Evolutionary conservation across 2,797 vertebrate genomes (phyloP).

Genomic region (Sebastiscus tertius): DNA sequence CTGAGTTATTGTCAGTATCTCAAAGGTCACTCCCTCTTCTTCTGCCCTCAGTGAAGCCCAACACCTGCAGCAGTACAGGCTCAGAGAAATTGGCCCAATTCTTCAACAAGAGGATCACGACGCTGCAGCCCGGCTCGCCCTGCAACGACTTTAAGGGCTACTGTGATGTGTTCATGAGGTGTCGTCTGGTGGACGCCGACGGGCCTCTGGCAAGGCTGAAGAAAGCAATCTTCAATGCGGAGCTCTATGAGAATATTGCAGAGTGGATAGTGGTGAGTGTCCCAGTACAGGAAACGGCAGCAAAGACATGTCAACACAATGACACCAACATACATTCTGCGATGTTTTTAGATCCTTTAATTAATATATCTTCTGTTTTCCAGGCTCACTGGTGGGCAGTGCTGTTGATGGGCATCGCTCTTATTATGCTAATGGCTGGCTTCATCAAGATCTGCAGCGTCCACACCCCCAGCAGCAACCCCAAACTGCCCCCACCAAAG

Average conservation of each 20-base stretch:
- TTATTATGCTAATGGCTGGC: constrained; percentile 98
- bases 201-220: constrained; percentile 95
- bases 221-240: constrained; percentile 96
- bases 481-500: constrained; percentile 94
- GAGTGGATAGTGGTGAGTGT: constrained; percentile 97
- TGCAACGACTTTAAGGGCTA: constrained; percentile 98
- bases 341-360: neutral
- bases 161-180: constrained; percentile 96
- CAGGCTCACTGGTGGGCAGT: constrained; percentile 98
- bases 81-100: constrained; percentile 83
- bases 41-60: constrained; percentile 82
- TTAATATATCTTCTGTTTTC: constrained; percentile 36
- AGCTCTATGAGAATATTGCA: constrained; percentile 95
- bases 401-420: constrained; percentile 94
- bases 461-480: constrained; percentile 98
- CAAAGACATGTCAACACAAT: neutral
- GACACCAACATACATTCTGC: neutral
- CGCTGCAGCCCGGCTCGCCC: constrained; percentile 94
- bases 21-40: neutral
- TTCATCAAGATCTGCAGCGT: constrained; percentile 99
- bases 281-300: neutral
- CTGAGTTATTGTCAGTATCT: neutral
- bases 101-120: constrained; percentile 85
- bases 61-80: constrained; percentile 92
- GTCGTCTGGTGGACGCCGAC: constrained; percentile 96